Percentiles rank a stretch among this genome's conserved stretches.
Evolutionary conservation across 2,888 invertebrate genomes (phyloP).

Genomic region (Sussaba pulchella): DNA sequence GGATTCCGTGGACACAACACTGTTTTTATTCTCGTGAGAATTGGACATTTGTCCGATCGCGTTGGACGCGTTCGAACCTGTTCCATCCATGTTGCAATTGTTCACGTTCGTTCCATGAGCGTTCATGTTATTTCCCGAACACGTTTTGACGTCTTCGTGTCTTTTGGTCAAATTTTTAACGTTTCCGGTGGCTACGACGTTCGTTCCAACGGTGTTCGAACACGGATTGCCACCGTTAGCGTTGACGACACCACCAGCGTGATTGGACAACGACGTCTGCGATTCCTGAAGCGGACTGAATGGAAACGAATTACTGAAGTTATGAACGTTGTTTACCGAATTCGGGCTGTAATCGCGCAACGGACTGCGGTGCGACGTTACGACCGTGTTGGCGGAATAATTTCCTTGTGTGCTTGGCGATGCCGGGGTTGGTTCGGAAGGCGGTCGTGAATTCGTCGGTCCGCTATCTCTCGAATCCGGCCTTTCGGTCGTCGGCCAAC

Average conservation of each 20-base stretch:
- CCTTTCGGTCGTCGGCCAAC: conserved; percentile 81
- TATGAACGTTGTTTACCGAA: conserved; percentile 85
- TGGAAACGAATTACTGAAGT: conserved; percentile 86
- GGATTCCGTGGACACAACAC: conserved; percentile 82
- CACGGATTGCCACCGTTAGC: conserved; percentile 82
- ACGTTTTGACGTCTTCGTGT: conserved; percentile 60
- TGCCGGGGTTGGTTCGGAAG: conserved; percentile 87
- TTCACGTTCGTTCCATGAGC: conserved; percentile 37
- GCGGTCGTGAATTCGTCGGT: conserved; percentile 86
- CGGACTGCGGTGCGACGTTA: conserved; percentile 85
- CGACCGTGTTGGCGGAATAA: conserved; percentile 84
- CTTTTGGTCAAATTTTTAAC: conserved; percentile 65
- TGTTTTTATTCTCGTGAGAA: conserved; percentile 72
- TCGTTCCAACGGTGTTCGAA: conserved; percentile 78
- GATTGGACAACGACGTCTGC: conserved; percentile 82
- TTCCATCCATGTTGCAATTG: conserved; percentile 51
- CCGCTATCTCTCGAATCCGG: conserved; percentile 89
- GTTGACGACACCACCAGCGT: conserved; percentile 74
- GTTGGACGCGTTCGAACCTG: conserved; percentile 61
- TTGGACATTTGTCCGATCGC: conserved; percentile 34
- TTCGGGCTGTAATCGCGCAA: conserved; percentile 84
- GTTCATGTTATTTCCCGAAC: conserved; percentile 53
- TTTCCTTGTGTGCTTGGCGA: conserved; percentile 84
- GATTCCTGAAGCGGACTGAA: conserved; percentile 88
- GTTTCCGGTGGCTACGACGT: conserved; percentile 74